These are phyloP conservation scores for Diarsia brunnea DNA, from an alignment of 2,888 invertebrate genomes.

Conservation along the genomic window DNA sequence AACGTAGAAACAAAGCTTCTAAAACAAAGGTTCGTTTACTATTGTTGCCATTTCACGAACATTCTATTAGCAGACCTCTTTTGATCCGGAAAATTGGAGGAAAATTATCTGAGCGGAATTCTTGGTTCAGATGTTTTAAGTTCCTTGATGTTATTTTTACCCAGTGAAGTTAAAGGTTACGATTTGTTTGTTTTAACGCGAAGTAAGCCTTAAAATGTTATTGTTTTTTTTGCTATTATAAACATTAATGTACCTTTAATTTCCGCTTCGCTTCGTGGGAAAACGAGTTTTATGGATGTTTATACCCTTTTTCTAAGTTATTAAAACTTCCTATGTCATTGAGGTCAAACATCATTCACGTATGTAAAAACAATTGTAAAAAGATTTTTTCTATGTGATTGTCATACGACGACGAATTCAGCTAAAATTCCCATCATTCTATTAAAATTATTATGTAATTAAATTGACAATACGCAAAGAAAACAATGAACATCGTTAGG, in stretches of 20 bases:
- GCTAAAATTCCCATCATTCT: conserved; percentile 60
- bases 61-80: conserved; percentile 60
- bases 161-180: neutral
- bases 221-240: neutral
- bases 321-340: conserved; percentile 11
- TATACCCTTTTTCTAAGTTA: neutral
- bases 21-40: conserved; percentile 65
- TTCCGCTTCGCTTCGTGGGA: neutral
- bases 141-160: conserved; percentile 37
- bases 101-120: conserved; percentile 57
- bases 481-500: conserved; percentile 69
- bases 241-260: neutral
- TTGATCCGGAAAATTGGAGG: conserved; percentile 61
- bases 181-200: neutral
- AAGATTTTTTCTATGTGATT: conserved; percentile 26
- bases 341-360: conserved; percentile 17
- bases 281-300: neutral
- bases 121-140: conserved; percentile 31
- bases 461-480: conserved; percentile 63
- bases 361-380: conserved; percentile 36
- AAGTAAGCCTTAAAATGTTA: neutral
- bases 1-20: conserved; percentile 54
- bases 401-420: conserved; percentile 39
- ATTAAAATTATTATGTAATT: conserved; percentile 64
- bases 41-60: conserved; percentile 66